Evolutionary conservation across 2,888 invertebrate species (phyloP).

Genomic region (Galeruca laticollis): DNA sequence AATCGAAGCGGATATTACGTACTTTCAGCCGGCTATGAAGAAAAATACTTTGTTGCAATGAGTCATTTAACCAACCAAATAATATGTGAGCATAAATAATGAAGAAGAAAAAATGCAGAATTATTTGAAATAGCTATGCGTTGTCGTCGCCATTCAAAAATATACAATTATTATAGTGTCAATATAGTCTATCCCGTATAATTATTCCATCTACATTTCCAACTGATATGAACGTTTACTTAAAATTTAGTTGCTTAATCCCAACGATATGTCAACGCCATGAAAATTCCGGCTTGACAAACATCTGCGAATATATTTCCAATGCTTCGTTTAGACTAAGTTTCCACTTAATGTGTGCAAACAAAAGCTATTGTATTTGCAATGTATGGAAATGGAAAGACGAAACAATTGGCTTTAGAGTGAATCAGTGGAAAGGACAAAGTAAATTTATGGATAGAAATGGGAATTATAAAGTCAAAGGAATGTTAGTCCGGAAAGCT

Average conservation of each 20-base stretch:
- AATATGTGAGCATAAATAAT: neutral
- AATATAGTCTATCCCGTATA: neutral
- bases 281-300: conserved; percentile 27
- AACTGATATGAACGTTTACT: conserved; percentile 12
- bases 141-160: no score
- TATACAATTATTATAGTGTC: neutral
- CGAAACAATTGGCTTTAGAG: conserved; percentile 22
- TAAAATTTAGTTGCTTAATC: conserved; percentile 27
- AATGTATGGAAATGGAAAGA: conserved; percentile 28
- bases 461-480: conserved; percentile 29
- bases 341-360: conserved; percentile 30
- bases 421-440: conserved; percentile 28
- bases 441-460: conserved; percentile 31
- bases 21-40: no score
- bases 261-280: conserved; percentile 33
- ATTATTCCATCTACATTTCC: neutral
- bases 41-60: neutral
- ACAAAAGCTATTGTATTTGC: conserved; percentile 32
- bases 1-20: no score
- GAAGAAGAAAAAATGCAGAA: no score
- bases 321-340: conserved; percentile 30
- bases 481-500: conserved; percentile 9
- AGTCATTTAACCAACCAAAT: neutral
- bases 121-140: no score
- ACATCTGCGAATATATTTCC: conserved; percentile 33